These are phyloP conservation scores for Ischnus inquisitorius DNA, from an alignment of 2,888 invertebrate genomes.

Conservation along the genomic window DNA sequence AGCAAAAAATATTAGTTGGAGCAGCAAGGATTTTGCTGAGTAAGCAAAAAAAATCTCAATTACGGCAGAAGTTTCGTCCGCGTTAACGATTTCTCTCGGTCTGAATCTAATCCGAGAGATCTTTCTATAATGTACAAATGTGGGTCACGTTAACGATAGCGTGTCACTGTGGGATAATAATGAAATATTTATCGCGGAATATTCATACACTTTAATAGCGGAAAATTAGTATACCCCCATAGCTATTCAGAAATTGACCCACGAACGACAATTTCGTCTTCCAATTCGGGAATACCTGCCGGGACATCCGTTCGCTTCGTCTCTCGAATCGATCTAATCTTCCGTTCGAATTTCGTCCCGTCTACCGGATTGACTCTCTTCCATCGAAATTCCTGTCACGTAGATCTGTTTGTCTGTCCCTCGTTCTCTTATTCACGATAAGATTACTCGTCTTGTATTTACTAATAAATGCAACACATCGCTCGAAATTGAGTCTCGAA, in stretches of 20 bases:
- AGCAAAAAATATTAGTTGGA: too few species aligned
- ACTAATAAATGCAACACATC: conserved; percentile 51
- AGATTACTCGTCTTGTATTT: conserved; percentile 18
- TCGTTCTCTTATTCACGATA: conserved; percentile 32
- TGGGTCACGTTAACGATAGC: too few species aligned
- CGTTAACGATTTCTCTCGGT: too few species aligned
- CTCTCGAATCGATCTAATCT: conserved; percentile 58
- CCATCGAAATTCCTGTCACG: conserved; percentile 60
- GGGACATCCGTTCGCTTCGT: conserved; percentile 19
- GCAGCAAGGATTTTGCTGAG: too few species aligned
- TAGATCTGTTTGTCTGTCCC: conserved; percentile 49
- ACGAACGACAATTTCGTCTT: conserved; percentile 4
- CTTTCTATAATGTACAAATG: too few species aligned
- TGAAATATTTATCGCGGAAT: too few species aligned
- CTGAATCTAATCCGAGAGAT: too few species aligned
- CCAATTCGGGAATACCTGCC: neutral
- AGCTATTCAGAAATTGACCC: neutral
- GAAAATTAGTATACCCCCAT: too few species aligned
- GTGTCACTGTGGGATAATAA: too few species aligned
- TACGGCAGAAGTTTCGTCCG: too few species aligned
- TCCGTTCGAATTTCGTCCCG: conserved; percentile 38
- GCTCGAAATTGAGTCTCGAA: conserved; percentile 45
- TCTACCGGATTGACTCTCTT: conserved; percentile 20
- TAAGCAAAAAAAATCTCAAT: too few species aligned
- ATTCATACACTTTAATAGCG: too few species aligned